Evolutionary conservation across 2,113 vertebrate genomes (phyloP), one percentile per base, ranked within the genome.

Genomic region (Pangasianodon hypophthalmus): DNA sequence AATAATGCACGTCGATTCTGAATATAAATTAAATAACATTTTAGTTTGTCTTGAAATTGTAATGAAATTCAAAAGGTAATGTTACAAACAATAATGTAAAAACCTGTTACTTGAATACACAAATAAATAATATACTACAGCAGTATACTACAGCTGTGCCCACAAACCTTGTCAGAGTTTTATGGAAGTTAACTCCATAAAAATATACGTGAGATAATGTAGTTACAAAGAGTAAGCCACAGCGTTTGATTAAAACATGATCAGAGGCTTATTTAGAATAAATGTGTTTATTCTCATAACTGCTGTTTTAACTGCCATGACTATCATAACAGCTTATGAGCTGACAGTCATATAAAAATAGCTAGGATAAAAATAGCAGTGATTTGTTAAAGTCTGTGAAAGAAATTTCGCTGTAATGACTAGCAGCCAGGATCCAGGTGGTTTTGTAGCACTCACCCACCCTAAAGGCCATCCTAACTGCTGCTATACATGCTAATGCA

Each of bases 401-500:
- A 77, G 37, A 75, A 24, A 37, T 0, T 75, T 41, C 0, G 19
- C 32, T 46, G 9, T 48, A 75, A 41, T 75, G 41, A 77, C 21
- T 9, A 80, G 44, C 3, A 48, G 10, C 4, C 16, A 80, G 46
- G 46, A 80, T 80, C 77, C 56, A 24, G 32, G 54, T 58, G 81
- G 64, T 87, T 52, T n/a, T 29, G 10, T 80, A 2, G 10, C 41
- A 24, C 26, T 13, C 77, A 80, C 18, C 16, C 46, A 6, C 48
- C 29, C 14, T 18, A n/a, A 32, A 83, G 32, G 7, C n/a, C 81
- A 85, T 60, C 82, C 71, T 44, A 37, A 67, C 37, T 62, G 48
- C 37, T 26, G 86, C 56, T 64, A 24, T 86, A 18, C 58, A 86
- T 91, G 62, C 86, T 91, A 83, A 88, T 71, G 54, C 7, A 9